Conservation (phyloP, 2,888 invertebrate species). For the Andrena hattorfiana region DNA sequence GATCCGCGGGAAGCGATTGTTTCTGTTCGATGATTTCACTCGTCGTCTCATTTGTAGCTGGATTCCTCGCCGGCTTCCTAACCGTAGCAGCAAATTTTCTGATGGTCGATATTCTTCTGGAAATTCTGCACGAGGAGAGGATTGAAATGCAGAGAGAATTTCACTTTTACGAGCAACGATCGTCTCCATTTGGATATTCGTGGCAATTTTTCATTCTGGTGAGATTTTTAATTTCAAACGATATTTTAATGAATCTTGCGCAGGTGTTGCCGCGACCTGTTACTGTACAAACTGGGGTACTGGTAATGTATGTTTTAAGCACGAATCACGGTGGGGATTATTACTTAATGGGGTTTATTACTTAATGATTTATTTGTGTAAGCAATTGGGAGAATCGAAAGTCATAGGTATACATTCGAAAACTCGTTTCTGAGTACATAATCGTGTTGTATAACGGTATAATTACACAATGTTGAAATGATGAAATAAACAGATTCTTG, state of each 20-base stretch:
- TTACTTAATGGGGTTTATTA: neutral
- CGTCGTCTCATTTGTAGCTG: slow-evolving; percentile 26
- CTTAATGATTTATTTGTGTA: neutral
- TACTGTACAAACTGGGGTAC: neutral
- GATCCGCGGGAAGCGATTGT: slow-evolving; percentile 32
- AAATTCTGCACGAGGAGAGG: neutral
- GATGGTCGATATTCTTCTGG: neutral
- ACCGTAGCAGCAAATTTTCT: slow-evolving; percentile 11
- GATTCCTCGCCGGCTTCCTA: slow-evolving; percentile 1
- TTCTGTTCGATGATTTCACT: slow-evolving; percentile 32
- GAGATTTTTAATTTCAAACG: neutral
- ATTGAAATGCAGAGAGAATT: neutral
- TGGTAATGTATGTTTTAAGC: neutral
- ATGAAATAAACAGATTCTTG: too few relatives aligned
- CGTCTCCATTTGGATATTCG: neutral
- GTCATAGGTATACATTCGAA: too few relatives aligned
- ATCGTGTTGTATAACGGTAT: too few relatives aligned
- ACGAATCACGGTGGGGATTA: neutral
- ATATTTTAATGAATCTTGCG: neutral
- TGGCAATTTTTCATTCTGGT: neutral
- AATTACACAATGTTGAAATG: too few relatives aligned
- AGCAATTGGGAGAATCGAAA: neutral
- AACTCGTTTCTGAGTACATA: too few relatives aligned
- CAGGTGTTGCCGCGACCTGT: neutral
- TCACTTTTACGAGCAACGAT: neutral